phyloP scores from a whole-genome alignment of 2,888 invertebrate species.

The Acleris cristana region DNA sequence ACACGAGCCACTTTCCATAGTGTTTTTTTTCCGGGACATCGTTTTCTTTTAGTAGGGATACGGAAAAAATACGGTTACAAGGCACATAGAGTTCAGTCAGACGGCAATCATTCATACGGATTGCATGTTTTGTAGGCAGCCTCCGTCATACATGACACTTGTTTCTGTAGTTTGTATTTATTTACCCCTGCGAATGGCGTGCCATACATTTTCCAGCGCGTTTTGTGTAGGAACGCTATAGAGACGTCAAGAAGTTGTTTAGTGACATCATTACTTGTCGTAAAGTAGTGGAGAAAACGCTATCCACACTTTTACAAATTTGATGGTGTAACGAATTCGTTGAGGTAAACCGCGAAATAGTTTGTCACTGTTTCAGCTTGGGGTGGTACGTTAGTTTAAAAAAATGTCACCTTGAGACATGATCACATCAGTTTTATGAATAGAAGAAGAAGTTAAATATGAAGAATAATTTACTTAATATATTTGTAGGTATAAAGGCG shows the following conservation, averaged over 20 bases:
- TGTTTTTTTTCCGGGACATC: conserved; percentile 46
- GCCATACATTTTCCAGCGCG: conserved; percentile 51
- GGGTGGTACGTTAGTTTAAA: no score
- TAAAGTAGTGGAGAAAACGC: conserved; percentile 30
- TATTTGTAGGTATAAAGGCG: neutral
- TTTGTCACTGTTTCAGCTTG: no score
- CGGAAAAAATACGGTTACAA: conserved; percentile 65
- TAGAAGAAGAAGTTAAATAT: no score
- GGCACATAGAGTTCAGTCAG: conserved; percentile 67
- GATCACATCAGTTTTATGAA: no score
- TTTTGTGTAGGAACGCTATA: conserved; percentile 45
- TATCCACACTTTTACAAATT: conserved; percentile 25
- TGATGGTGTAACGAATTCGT: conserved; percentile 1
- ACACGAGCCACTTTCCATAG: conserved; percentile 65
- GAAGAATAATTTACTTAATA: neutral
- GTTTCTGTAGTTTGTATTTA: conserved; percentile 67
- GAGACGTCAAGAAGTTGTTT: conserved; percentile 52
- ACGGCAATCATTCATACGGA: conserved; percentile 71
- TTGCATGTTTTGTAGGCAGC: conserved; percentile 73
- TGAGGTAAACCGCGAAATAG: conserved; percentile 2
- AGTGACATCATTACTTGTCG: conserved; percentile 42
- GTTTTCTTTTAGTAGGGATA: conserved; percentile 59
- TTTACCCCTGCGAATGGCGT: conserved; percentile 60
- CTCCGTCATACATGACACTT: conserved; percentile 63
- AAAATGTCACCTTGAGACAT: no score